Conservation (phyloP, 2,797 vertebrate species). For the Tympanoctomys barrerae region DNA sequence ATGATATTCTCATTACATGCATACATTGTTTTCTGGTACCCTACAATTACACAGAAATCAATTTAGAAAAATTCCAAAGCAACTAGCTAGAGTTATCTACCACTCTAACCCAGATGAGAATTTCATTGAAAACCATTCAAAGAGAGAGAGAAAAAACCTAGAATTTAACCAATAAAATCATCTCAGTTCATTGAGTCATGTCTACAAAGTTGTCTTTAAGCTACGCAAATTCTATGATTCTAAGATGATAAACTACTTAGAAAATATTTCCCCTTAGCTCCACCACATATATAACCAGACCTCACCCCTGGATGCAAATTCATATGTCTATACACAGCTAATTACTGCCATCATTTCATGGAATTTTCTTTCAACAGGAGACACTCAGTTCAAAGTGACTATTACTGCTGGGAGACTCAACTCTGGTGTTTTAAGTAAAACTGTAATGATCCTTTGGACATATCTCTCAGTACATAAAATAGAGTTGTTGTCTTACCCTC, state of each 20-base stretch:
- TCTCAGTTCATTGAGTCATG: not conserved
- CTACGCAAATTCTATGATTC: not conserved
- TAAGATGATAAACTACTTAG: not conserved
- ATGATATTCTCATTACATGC: not conserved
- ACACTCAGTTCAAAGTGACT: not conserved
- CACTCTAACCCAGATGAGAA: not conserved
- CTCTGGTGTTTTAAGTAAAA: constrained; percentile 44
- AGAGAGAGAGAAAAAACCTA: not conserved
- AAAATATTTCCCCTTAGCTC: not conserved
- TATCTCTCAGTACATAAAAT: not conserved
- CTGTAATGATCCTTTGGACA: not conserved
- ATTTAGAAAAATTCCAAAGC: not conserved
- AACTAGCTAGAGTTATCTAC: not conserved
- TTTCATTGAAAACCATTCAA: not conserved
- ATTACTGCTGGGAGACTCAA: not conserved
- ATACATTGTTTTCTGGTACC: not conserved
- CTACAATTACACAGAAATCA: not conserved
- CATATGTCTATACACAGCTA: not conserved
- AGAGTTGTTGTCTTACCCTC: not conserved
- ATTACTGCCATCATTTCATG: not conserved
- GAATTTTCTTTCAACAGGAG: not conserved
- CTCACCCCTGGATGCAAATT: accelerated
- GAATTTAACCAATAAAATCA: not conserved
- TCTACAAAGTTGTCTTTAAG: not conserved
- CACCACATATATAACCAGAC: not conserved